Percentiles rank a stretch among this genome's conserved stretches.
Conservation (phyloP, 2,113 vertebrate genomes). For the Mus spicilegus region DNA sequence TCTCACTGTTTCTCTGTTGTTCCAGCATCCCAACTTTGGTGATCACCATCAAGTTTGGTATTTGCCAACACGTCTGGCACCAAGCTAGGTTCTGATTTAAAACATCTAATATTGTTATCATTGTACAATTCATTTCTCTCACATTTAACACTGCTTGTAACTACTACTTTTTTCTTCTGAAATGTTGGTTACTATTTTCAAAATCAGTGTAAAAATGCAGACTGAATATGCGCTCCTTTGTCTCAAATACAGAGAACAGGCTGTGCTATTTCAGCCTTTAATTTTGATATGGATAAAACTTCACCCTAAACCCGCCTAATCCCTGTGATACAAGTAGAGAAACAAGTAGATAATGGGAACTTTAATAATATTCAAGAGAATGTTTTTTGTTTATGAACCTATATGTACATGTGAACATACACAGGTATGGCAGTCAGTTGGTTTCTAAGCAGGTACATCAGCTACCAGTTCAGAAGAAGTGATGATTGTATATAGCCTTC, state of each 20-base stretch:
- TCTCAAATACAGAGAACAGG: neutral
- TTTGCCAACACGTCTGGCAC: neutral
- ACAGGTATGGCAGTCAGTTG: neutral
- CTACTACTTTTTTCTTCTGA: neutral
- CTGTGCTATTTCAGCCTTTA: neutral
- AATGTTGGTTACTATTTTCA: neutral
- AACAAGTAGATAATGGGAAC: neutral
- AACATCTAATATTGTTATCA: neutral
- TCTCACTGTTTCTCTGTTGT: neutral
- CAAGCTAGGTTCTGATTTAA: neutral
- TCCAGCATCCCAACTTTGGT: accelerated
- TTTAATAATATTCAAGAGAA: neutral
- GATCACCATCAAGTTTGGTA: neutral
- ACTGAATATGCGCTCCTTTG: neutral
- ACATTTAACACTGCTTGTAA: no score
- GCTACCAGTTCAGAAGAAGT: neutral
- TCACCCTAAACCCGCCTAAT: neutral
- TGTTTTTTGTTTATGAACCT: neutral
- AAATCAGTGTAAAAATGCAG: neutral
- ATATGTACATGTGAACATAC: neutral
- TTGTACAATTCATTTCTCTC: neutral
- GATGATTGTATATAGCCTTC: neutral
- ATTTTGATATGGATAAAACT: neutral
- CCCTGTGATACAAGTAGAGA: neutral
- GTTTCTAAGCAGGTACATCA: neutral